Evolutionary conservation across 2,888 invertebrate genomes (phyloP), one percentile per base, ranked within the genome.

Genomic region (Philopedon plagiatum): DNA sequence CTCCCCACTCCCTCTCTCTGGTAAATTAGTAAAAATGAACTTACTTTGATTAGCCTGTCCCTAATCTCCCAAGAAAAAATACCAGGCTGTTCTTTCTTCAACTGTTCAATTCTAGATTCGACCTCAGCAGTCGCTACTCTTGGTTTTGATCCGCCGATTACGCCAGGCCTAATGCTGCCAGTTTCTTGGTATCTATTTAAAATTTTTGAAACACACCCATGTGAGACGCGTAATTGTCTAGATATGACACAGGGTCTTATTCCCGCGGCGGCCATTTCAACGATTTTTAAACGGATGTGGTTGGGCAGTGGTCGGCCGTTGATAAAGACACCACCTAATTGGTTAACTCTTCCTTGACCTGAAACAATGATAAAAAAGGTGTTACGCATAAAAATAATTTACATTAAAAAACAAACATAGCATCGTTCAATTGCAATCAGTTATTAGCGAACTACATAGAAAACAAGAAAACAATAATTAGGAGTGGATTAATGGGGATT

Each of bases 191-290:
- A 97, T 80, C 97, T 91, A 85, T 96, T 97, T 69, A 98, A 89
- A 80, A 98, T 98, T 87, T 99, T 99, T 65, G 97, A 97, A 67
- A 98, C 98, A 86, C 98, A 98, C 65, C 98, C 98, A 84, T 99
- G 98, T 0, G 97, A 97, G n/a, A 99, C 98, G 18, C 98, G 90
- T 46, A 99, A 88, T 83, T 98, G 96, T 4, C 98, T 89, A 32
- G 97, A 97, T 84, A 99, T 99, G 79, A 97, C 96, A 84, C 98
- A 98, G 11, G 98, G 98, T 56, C 98, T 88, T 4, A 98, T 92
- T 2, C 98, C 98, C 0, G 94, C 93, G 1, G 96, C 95, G 0
- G 98, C 98, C 94, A 99, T 93, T 88, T 98, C 96, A 44, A 99
- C 96, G 78, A 99, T 99, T 88, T 96, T 95, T 81, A 96, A 87